phyloP scores from a whole-genome alignment of 1,140 invertebrate species.

The Hormaphis cornu region DNA sequence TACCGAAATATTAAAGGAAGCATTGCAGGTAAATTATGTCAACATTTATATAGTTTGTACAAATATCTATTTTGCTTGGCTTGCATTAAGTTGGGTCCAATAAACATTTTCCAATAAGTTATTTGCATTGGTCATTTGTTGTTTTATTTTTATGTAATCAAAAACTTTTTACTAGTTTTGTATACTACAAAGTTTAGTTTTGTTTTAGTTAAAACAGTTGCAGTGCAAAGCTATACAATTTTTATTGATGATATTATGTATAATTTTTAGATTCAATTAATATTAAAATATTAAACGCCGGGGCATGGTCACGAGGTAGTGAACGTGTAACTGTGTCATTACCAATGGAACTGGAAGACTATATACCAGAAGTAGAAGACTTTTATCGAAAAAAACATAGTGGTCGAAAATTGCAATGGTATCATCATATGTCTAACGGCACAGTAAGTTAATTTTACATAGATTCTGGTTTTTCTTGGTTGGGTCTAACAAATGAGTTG shows the following conservation, averaged over 20 bases:
- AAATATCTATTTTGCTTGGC: too few relatives aligned
- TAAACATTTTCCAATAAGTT: too few relatives aligned
- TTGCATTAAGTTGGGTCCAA: too few relatives aligned
- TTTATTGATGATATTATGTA: too few relatives aligned
- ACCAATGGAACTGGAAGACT: constrained; percentile 94
- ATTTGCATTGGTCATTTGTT: background rate
- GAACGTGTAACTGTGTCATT: constrained; percentile 91
- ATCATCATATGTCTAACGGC: constrained; percentile 99
- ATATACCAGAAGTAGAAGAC: constrained; percentile 93
- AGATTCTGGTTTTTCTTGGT: too few relatives aligned
- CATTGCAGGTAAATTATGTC: constrained; percentile 43
- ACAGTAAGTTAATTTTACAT: constrained; percentile 44
- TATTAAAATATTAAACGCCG: constrained; percentile 94
- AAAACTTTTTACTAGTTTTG: too few relatives aligned
- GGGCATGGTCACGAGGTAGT: constrained; percentile 91
- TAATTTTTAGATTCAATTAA: constrained; percentile 57
- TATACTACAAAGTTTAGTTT: too few relatives aligned
- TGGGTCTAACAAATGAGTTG: too few relatives aligned
- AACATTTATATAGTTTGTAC: background rate
- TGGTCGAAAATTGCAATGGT: constrained; percentile 97
- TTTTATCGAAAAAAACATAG: constrained; percentile 95
- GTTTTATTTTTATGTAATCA: too few relatives aligned
- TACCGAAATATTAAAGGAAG: constrained; percentile 51
- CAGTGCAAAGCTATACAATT: too few relatives aligned
- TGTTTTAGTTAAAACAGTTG: too few relatives aligned